Base-by-base conservation (phyloP, 2,797 vertebrate genomes). In the Cichlasoma orientale region DNA sequence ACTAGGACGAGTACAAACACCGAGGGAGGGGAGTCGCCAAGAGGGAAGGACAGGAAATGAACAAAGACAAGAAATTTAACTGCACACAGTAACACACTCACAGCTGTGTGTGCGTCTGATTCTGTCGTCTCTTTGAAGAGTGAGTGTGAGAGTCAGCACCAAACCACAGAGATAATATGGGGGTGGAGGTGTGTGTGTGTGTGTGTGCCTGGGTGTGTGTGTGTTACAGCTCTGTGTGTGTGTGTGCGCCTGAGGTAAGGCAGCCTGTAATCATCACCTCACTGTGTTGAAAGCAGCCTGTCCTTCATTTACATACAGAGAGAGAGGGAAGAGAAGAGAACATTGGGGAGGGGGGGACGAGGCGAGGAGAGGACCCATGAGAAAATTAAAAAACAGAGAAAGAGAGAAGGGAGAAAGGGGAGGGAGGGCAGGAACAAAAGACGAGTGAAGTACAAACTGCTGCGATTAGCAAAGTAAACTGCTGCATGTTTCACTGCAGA, bases 211-310 rank as follows among this genome's bases (percentile, higher is more conserved):
- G 27, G 27, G 75, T 68, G 54, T 59, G 75, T 73, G 81, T 80
- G 78, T 74, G 74, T 57, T 14, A 78, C 12, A 41, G 38, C 38
- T 54, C 75, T 82, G 74, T 76, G 79, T 36, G 79, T 29, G 82
- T 71, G 77, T 58, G 86, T 21, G 70, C 1, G 90, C 86, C 89
- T 76, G 89, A 86, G 89, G 90, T 88, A 56, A 89, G 77, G 81
- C 88, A 90, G 85, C 89, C 85, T 90, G 84, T 87, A 89, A 92
- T 91, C 88, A 91, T 91, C 89, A 91, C 80, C 85, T 91, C 86
- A 68, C 80, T 66, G 58, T 88, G 86, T 78, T 89, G 90, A 86
- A 88, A 86, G 87, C 90, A 84, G 80, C 56, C 57, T 75, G 82
- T 89, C 79, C 80, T 73, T 92, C 77, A 91, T 92, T 92, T 90